Evolutionary conservation across 2,888 invertebrate species (phyloP), one percentile per base, ranked within the genome.

Genomic region (Meteorus cinctellus): DNA sequence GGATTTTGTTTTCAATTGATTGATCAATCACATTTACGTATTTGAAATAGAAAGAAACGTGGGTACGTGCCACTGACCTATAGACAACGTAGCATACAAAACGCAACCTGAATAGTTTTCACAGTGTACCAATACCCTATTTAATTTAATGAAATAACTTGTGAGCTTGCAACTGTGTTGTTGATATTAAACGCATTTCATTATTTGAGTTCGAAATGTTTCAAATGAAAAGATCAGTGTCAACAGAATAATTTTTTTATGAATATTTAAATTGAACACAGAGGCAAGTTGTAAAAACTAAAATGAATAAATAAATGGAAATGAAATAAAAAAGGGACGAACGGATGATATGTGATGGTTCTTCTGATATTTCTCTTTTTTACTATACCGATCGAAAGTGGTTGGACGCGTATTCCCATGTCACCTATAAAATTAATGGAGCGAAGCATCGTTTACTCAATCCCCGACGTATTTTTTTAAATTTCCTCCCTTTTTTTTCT

Each of bases 51-150:
- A 77, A 75, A 62, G n/a, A 65, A 70, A 77, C 74, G 77, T 73
- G 76, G 78, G 78, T 80, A 80, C 81, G 80, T 81, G 81, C 82
- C 81, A 81, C 81, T 81, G 82, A 82, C 79, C 78, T 69, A 55
- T 8, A 77, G 45, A 75, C 65, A 70, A 78, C 51, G 67, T 74
- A 77, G 77, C 77, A 63, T 72, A 77, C 69, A 77, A 55, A 77
- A 78, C 67, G 71, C 76, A 66, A 59, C 66, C 76, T 74, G 66
- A 55, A 45, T 63, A 31, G 51, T 77, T 24, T 48, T 73, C 77
- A 79, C 77, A 79, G 19, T 79, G 78, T 79, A 79, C 68, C 77
- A 77, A 79, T 77, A 10, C 5, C 48, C 27, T 16, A 10, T 62
- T 29, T 62, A 45, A 19, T 27, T 4, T 31, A n/a, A 72, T 19